A percentile compares a stretch with the other conserved stretches of the same genome.
These are phyloP conservation scores for Epiblema foenella DNA, from an alignment of 2,888 invertebrate species.

Conservation along the genomic window DNA sequence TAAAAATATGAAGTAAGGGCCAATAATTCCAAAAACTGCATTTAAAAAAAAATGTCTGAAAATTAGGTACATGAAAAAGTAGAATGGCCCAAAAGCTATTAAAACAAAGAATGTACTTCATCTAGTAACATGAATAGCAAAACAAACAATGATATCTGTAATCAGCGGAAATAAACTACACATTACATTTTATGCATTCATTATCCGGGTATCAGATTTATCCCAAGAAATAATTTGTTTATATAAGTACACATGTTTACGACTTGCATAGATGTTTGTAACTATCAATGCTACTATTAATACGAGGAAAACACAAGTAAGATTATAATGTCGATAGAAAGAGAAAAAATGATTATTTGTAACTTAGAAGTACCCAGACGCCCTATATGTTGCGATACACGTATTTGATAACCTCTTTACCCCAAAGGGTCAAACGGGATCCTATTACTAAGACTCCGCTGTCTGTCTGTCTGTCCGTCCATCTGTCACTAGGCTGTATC, in stretches of 20 bases:
- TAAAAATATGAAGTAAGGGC: too few species aligned
- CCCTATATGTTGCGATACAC: neutral
- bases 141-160: neutral
- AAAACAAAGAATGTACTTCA: neutral
- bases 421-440: too few species aligned
- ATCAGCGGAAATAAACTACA: slow-evolving; percentile 1
- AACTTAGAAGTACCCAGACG: neutral
- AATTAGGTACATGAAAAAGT: too few species aligned
- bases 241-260: slow-evolving; percentile 16
- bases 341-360: neutral
- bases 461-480: too few species aligned
- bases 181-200: neutral
- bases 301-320: neutral
- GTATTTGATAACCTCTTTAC: slow-evolving; percentile 5
- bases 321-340: neutral
- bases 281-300: neutral
- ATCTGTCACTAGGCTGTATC: too few species aligned
- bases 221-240: slow-evolving; percentile 6
- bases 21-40: too few species aligned
- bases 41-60: too few species aligned
- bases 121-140: neutral
- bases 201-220: neutral
- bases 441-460: too few species aligned
- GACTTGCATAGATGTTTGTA: neutral
- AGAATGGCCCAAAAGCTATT: neutral